These are phyloP conservation scores for Ctenopoma kingsleyae DNA, from an alignment of 2,797 vertebrate genomes.

Conservation along the genomic window DNA sequence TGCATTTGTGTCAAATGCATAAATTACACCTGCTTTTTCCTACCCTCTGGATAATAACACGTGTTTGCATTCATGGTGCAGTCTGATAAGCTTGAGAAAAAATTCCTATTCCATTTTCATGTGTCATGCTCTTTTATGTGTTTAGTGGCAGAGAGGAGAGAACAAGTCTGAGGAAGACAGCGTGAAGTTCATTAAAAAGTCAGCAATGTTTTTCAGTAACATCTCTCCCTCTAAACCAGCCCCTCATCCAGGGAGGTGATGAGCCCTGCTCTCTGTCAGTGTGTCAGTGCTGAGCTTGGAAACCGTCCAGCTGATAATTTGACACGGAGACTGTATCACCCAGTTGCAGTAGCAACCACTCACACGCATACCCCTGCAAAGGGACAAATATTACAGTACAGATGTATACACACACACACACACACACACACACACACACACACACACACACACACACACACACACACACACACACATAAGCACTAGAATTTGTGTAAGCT, in stretches of 20 bases:
- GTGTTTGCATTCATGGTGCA: constrained; percentile 13
- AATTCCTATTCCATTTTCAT: constrained; percentile 10
- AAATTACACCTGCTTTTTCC: not conserved
- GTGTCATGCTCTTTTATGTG: not conserved
- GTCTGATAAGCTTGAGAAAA: not conserved
- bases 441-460: too few species aligned
- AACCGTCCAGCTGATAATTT: constrained; percentile 42
- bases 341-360: constrained; percentile 8
- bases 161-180: constrained; percentile 13
- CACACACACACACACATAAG: constrained; percentile 5
- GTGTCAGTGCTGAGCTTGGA: constrained; percentile 38
- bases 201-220: constrained; percentile 25
- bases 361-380: not conserved
- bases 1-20: constrained; percentile 10
- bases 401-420: too few species aligned
- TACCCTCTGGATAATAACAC: constrained; percentile 4
- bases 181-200: constrained; percentile 46
- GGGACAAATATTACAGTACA: constrained; percentile 2
- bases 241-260: constrained; percentile 20
- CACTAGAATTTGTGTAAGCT: constrained; percentile 7
- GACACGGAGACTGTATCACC: constrained; percentile 33
- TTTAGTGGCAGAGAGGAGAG: not conserved
- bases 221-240: not conserved
- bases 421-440: not conserved
- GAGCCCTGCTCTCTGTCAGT: constrained; percentile 35